Conservation (phyloP, 2,113 vertebrate species). For the Oxyruncus cristatus region DNA sequence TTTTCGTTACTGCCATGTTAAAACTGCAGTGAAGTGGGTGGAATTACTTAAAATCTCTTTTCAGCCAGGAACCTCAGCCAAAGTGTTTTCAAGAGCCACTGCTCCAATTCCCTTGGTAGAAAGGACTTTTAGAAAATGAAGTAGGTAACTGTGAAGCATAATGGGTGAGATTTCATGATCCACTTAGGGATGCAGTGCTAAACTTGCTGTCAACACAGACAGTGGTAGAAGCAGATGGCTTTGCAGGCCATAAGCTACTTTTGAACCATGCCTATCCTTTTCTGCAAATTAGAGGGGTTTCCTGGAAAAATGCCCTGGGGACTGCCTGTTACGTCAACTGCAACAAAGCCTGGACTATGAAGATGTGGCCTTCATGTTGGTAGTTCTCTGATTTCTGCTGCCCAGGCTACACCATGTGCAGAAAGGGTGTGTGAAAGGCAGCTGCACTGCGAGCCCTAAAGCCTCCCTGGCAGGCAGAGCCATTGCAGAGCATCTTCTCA, state of each 20-base stretch:
- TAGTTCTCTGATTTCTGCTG: neutral
- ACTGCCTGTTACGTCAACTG: neutral
- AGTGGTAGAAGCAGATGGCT: neutral
- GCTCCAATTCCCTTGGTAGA: neutral
- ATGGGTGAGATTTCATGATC: neutral
- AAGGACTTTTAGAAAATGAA: neutral
- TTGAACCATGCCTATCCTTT: neutral
- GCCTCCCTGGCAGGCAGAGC: neutral
- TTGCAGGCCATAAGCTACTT: neutral
- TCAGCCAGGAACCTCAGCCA: neutral
- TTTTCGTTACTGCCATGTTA: neutral
- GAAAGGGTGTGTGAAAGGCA: neutral
- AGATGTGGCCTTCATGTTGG: neutral
- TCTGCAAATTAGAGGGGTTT: neutral
- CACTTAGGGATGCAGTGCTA: neutral
- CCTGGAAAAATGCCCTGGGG: neutral
- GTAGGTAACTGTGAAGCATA: neutral
- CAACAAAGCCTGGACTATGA: neutral
- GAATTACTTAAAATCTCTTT: neutral
- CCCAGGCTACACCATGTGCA: accelerated
- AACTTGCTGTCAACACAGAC: neutral
- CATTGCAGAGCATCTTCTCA: neutral
- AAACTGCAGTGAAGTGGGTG: neutral
- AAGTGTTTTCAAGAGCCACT: neutral
- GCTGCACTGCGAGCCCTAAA: neutral